Conservation (phyloP, 2,888 invertebrate species). For the Deroplatys truncata region DNA sequence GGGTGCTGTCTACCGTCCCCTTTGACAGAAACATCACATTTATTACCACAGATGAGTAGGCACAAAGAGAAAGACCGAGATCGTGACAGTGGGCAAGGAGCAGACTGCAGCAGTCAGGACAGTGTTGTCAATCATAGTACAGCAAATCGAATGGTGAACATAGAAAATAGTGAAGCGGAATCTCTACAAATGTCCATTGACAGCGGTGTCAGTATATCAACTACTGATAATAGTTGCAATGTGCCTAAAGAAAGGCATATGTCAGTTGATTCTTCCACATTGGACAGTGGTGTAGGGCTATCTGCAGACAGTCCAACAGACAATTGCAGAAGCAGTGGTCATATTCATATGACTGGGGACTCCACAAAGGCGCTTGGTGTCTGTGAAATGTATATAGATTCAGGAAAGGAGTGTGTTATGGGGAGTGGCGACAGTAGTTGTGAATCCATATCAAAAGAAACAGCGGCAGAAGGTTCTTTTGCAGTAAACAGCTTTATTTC, state of each 20-base stretch:
- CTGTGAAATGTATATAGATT: not conserved
- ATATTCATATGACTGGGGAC: not conserved
- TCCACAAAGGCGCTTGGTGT: not conserved
- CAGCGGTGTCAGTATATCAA: constrained; percentile 26
- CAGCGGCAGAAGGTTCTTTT: not conserved
- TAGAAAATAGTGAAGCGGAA: constrained; percentile 20
- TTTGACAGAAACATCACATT: constrained; percentile 47
- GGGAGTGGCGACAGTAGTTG: not conserved
- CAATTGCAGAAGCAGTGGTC: not conserved
- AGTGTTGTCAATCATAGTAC: not conserved
- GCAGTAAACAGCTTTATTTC: not conserved
- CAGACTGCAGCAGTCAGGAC: constrained; percentile 14
- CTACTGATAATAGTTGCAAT: constrained; percentile 15
- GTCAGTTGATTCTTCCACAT: constrained; percentile 30
- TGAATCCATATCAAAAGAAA: not conserved
- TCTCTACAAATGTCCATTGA: constrained; percentile 27
- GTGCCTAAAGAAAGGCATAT: constrained; percentile 29
- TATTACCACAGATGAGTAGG: constrained; percentile 42
- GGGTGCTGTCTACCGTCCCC: constrained; percentile 48
- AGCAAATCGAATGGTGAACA: not conserved
- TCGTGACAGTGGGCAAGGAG: not conserved
- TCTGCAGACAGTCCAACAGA: constrained; percentile 25
- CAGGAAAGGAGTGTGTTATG: not conserved
- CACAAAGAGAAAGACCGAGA: not conserved
- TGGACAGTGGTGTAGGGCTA: constrained; percentile 26